Conservation (phyloP, 1,140 invertebrate genomes). For the Popillia japonica region DNA sequence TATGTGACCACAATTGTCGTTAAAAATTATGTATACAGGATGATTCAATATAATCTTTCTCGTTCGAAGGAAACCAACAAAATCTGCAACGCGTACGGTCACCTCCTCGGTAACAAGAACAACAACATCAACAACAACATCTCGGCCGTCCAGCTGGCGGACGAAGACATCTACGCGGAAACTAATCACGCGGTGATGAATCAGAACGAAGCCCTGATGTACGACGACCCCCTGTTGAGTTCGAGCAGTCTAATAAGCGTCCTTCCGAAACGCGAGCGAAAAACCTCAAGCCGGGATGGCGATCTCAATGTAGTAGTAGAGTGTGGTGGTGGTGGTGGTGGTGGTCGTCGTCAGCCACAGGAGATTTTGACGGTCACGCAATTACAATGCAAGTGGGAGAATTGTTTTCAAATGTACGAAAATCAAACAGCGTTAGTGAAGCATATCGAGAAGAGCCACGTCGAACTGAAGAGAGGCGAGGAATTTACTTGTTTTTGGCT, state of each 20-base stretch:
- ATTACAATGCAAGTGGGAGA: conserved; percentile 82
- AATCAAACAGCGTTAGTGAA: conserved; percentile 83
- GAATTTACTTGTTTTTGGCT: conserved; percentile 94
- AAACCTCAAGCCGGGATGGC: conserved; percentile 26
- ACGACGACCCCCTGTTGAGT: conserved; percentile 53
- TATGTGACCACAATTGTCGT: too few species aligned
- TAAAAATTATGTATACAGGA: too few species aligned
- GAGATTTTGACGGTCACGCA: conserved; percentile 32
- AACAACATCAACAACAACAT: conserved; percentile 45
- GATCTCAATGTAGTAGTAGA: conserved; percentile 39
- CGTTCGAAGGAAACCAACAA: background rate
- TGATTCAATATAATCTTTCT: too few species aligned
- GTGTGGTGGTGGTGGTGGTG: too few species aligned
- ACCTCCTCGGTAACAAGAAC: conserved; percentile 43
- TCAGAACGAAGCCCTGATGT: conserved; percentile 54
- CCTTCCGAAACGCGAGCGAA: conserved; percentile 20
- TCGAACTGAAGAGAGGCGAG: conserved; percentile 84
- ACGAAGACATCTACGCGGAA: conserved; percentile 35
- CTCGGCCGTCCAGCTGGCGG: conserved; percentile 20
- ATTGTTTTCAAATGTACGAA: conserved; percentile 80
- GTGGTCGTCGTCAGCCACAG: too few species aligned
- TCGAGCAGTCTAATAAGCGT: conserved; percentile 44
- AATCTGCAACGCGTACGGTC: conserved; percentile 20
- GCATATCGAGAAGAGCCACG: conserved; percentile 91
- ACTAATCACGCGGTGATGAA: conserved; percentile 54